Conservation (phyloP, 2,888 invertebrate genomes). For the Atrina japonica region DNA sequence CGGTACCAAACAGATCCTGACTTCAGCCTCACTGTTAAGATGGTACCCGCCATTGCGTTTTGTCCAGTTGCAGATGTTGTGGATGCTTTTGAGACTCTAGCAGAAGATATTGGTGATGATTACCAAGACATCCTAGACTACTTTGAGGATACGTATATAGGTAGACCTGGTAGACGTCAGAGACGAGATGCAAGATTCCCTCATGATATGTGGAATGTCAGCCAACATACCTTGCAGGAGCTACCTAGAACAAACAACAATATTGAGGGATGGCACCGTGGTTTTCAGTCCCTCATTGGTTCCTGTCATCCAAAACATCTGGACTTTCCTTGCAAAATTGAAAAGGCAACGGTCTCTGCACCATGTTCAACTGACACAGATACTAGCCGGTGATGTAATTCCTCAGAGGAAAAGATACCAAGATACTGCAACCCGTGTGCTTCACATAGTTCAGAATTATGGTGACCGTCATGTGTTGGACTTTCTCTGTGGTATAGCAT, state of each 20-base stretch:
- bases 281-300: no score
- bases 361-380: no score
- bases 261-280: slow-evolving; percentile 10
- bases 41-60: slow-evolving; percentile 6
- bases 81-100: background rate
- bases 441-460: no score
- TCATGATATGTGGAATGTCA: slow-evolving; percentile 7
- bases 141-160: no score
- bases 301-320: no score
- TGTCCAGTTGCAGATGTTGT: background rate
- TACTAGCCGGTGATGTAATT: no score
- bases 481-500: no score
- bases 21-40: slow-evolving; percentile 30
- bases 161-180: slow-evolving; percentile 4
- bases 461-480: no score
- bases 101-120: slow-evolving; percentile 2
- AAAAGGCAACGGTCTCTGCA: no score
- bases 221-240: background rate
- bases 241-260: slow-evolving; percentile 11
- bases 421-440: no score
- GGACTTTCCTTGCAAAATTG: no score
- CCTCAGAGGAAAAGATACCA: no score
- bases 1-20: slow-evolving; percentile 33
- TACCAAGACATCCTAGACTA: background rate
- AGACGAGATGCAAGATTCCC: background rate